Percentiles rank a stretch among this genome's conserved stretches.
These are phyloP conservation scores for Psilopsiagon aurifrons DNA, from an alignment of 2,113 vertebrate species.

Conservation along the genomic window DNA sequence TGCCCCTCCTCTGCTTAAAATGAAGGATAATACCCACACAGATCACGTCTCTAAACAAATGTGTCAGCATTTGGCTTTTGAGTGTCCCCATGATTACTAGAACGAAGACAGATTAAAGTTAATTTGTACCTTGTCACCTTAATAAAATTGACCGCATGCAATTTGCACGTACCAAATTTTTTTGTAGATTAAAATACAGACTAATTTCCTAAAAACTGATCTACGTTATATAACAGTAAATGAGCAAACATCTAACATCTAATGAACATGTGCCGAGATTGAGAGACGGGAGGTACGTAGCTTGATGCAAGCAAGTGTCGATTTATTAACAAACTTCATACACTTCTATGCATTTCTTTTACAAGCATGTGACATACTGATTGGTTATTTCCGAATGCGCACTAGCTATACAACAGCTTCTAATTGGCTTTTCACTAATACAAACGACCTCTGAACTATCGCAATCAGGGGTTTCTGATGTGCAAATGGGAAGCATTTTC, in stretches of 20 bases:
- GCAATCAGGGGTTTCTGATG: no score
- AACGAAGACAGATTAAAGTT: constrained; percentile 1
- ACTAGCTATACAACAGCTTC: no score
- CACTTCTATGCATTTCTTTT: no score
- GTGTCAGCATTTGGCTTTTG: not conserved
- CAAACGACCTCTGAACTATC: no score
- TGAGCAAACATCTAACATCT: not conserved
- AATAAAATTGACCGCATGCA: not conserved
- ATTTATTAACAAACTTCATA: no score
- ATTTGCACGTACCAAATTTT: not conserved
- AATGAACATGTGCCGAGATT: not conserved
- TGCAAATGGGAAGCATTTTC: no score
- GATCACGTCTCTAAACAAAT: not conserved
- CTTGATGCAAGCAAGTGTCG: no score
- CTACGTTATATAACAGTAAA: not conserved
- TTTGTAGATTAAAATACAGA: not conserved
- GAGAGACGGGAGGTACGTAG: no score
- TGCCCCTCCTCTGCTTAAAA: not conserved
- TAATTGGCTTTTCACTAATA: no score
- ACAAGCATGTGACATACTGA: no score
- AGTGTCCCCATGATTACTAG: not conserved
- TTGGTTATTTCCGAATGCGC: no score
- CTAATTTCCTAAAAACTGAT: constrained; percentile 8
- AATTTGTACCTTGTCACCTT: not conserved
- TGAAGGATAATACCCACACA: not conserved